Conservation (phyloP, 2,113 vertebrate species). For the Nibea albiflora region DNA sequence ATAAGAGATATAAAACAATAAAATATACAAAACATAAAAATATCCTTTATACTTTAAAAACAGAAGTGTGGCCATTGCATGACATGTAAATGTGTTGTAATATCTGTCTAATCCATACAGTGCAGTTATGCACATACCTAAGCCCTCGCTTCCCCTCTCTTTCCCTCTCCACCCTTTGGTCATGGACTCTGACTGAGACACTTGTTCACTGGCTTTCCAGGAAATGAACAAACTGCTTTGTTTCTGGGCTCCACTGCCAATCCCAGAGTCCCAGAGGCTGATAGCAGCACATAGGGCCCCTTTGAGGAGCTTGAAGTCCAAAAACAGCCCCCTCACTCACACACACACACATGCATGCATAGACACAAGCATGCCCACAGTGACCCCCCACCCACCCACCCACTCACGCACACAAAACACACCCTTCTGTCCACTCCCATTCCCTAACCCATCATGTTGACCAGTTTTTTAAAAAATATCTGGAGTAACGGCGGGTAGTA, state of each 20-base stretch:
- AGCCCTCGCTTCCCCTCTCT: slow-evolving; percentile 36
- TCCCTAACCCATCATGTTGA: slow-evolving; percentile 65
- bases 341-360: slow-evolving; percentile 55
- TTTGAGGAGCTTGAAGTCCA: slow-evolving; percentile 73
- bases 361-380: slow-evolving; percentile 43
- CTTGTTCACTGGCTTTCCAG: slow-evolving; percentile 74
- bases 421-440: slow-evolving; percentile 67
- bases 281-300: slow-evolving; percentile 77
- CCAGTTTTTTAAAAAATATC: slow-evolving; percentile 72
- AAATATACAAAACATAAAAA: background rate
- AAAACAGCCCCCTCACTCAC: slow-evolving; percentile 71
- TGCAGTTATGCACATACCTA: slow-evolving; percentile 38
- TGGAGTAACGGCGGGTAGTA: slow-evolving; percentile 68
- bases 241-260: slow-evolving; percentile 68
- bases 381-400: slow-evolving; percentile 14
- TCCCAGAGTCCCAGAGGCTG: slow-evolving; percentile 75
- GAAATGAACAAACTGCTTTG: slow-evolving; percentile 83
- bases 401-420: slow-evolving; percentile 67
- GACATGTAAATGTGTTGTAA: slow-evolving; percentile 24
- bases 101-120: slow-evolving; percentile 23
- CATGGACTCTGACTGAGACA: slow-evolving; percentile 68
- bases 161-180: slow-evolving; percentile 51
- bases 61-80: background rate
- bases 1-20: no score
- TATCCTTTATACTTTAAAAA: background rate